Evolutionary conservation across 1,140 invertebrate species (phyloP).

Genomic region (Lethrus apterus): DNA sequence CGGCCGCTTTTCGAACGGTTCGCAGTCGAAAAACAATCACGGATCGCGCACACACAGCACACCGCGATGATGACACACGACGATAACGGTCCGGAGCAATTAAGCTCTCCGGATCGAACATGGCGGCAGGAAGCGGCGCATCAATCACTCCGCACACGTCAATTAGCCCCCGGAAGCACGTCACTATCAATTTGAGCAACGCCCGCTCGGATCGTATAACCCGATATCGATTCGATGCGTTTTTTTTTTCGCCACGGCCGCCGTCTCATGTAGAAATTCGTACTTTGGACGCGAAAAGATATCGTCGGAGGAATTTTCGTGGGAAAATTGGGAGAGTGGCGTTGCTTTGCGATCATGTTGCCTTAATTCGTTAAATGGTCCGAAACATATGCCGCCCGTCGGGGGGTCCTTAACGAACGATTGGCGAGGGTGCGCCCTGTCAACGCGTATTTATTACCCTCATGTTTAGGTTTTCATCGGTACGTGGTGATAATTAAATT

Average conservation of each 20-base stretch:
- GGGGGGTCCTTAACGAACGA: too few relatives aligned
- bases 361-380: slow-evolving; percentile 40
- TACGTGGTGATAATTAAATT: too few relatives aligned
- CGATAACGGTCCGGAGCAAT: slow-evolving; percentile 19
- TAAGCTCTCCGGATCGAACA: slow-evolving; percentile 34
- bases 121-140: slow-evolving; percentile 38
- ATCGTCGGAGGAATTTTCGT: background rate
- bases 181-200: slow-evolving; percentile 41
- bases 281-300: background rate
- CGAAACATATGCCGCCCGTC: slow-evolving; percentile 36
- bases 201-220: too few relatives aligned
- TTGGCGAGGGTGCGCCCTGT: slow-evolving; percentile 18
- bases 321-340: background rate
- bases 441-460: slow-evolving; percentile 22
- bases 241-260: too few relatives aligned
- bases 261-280: background rate
- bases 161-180: slow-evolving; percentile 40
- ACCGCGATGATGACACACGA: background rate
- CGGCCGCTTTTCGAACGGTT: too few relatives aligned
- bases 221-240: too few relatives aligned
- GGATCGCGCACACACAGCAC: too few relatives aligned
- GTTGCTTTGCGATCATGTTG: slow-evolving; percentile 20
- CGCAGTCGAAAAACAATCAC: too few relatives aligned
- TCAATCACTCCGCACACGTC: slow-evolving; percentile 42
- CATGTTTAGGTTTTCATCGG: slow-evolving; percentile 6